Base-by-base conservation (phyloP, 1,140 invertebrate species). In the Scaptomyza graminum region DNA sequence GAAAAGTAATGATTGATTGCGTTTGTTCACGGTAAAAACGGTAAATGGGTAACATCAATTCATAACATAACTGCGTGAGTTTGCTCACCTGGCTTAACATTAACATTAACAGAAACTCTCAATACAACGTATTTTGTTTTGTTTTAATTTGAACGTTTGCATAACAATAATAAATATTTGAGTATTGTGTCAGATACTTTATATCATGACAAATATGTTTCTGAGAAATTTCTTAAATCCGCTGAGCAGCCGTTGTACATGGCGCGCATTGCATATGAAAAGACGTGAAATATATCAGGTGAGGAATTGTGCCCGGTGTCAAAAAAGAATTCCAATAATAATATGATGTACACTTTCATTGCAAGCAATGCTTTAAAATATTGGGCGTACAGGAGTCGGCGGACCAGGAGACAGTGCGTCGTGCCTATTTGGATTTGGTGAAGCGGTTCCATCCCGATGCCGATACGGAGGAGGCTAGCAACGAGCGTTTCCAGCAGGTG, bases 391-490 rank as follows among this genome's bases (percentile, higher is more conserved):
- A 94, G 13, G 93, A 94, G 77, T 92, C 94, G 43, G 95, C 95
- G 52, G 94, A 95, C 67, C 94, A 96, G 90, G 94, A 96, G 84
- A 94, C 94, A 28, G 93, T 97, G 5, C 93, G 95, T 67, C 80
- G 93, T 46, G 94, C 96, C 34, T 98, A 96, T 87, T 92, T 97
- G 16, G 91, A 94, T 61, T 90, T 97, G 18, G 96, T 95, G 0
- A 97, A 97, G 91, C 93, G 93, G 68, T 96, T 95, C 91, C 97
- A 98, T 93, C 97, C 97, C 0, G 97, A 98, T 81, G 95, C 95
- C 56, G 94, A 95, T 2, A 93, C 93, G 2, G 89, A 93, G 2
- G 93, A 95, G 74, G 95, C 96, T 13, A 93, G 94, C 92, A 92
- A 93, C 28, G 92, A 93, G 5, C 95, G 95, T 92, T 98, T 98